These are phyloP conservation scores for Hemitrygon akajei DNA, from an alignment of 2,797 vertebrate genomes.

Conservation along the genomic window DNA sequence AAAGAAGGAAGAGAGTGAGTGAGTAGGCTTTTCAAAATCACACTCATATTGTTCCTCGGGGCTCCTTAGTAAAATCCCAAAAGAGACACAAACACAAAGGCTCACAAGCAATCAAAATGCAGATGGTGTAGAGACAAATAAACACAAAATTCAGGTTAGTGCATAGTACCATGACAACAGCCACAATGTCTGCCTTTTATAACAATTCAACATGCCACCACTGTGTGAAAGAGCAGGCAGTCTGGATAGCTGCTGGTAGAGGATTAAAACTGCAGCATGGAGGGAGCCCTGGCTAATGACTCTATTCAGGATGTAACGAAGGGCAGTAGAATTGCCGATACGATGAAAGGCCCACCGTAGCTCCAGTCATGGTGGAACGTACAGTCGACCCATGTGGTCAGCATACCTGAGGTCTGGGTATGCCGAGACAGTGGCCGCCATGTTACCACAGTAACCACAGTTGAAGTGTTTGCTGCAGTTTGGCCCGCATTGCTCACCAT, in stretches of 20 bases:
- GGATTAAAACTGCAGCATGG: not conserved
- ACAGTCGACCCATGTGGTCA: not conserved
- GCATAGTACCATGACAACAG: slow-evolving; percentile 27
- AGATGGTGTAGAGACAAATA: not conserved
- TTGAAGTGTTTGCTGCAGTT: not conserved
- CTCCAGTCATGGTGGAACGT: not conserved
- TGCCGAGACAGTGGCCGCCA: not conserved
- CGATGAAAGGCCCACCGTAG: not conserved
- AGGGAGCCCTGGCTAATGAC: not conserved
- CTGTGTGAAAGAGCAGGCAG: slow-evolving; percentile 3
- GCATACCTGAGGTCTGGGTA: not conserved
- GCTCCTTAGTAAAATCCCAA: not conserved
- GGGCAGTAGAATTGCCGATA: not conserved
- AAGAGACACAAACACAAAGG: not conserved
- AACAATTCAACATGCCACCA: not conserved
- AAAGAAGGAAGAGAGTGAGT: not conserved
- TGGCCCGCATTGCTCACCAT: not conserved
- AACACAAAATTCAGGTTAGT: slow-evolving; percentile 18
- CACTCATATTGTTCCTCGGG: not conserved
- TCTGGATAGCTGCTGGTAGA: not conserved
- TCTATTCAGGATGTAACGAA: not conserved
- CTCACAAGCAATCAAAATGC: not conserved
- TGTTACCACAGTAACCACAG: no score
- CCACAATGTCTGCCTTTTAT: slow-evolving; percentile 6
- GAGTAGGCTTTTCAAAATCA: not conserved